Evolutionary conservation across 2,113 vertebrate species (phyloP), one percentile per base, ranked within the genome.

Genomic region (Epinephelus lanceolatus): DNA sequence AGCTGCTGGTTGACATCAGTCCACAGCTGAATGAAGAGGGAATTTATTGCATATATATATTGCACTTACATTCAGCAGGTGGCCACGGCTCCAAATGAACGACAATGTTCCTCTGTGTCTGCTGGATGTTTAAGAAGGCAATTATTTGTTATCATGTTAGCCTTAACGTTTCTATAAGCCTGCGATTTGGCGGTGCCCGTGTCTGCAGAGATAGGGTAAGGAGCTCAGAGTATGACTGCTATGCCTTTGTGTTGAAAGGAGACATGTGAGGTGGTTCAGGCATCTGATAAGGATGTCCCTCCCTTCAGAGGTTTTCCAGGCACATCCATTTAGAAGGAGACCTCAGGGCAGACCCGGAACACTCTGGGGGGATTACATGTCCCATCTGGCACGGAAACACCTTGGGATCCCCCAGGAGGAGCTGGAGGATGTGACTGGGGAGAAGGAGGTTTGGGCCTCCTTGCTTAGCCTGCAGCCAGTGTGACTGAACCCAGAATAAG

Each of bases 311-410:
- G 49, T 49, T 81, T 78, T 74, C 18, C 45, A 69, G 56, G 30
- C 25, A 18, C 30, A 68, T 74, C 45, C 59, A 25, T 45, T 19
- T 40, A 52, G 55, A 60, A 72, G 49, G 11, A 56, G 65, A 86
- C 71, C 66, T 76, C 3, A 0, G 70, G 65, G 74, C 71, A 76
- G 42, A 56, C 33, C 21, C 5, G 27, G 74, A 65, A 71, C 23
- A 78, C 27, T 59, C 59, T 56, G 25, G 61, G 63, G 71, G 76
- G 57, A 83, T 69, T 69, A 57, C 55, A 73, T 76, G 23, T 80
- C 77, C 72, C 71, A 80, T 63, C 19, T 42, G 51, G 57, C 51
- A 8, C 1, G n/a, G 42, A 53, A 57, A 73, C 59, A 62, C 63
- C 42, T 30, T 12, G 6, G 4, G 56, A n/a, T 56, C 40, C 57